Percentiles rank a stretch among this genome's conserved stretches.
Conservation (phyloP, 2,113 vertebrate genomes). For the Lepisosteus oculatus region DNA sequence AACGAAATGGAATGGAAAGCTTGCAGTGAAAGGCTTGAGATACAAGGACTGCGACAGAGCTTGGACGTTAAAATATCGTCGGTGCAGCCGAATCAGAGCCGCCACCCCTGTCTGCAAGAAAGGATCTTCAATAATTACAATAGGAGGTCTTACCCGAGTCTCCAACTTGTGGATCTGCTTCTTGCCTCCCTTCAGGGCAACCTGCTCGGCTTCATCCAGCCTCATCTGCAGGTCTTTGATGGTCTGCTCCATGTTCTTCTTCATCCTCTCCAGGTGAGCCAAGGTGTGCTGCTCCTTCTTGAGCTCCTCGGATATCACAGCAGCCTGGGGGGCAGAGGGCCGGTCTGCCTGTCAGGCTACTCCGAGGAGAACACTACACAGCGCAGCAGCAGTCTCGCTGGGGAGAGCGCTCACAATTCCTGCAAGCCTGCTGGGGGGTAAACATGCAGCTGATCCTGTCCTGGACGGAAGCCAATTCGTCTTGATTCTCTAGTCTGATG, state of each 20-base stretch:
- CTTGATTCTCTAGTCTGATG: not conserved
- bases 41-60: too few relatives aligned
- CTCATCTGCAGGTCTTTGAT: slow-evolving; percentile 88
- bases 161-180: slow-evolving; percentile 96
- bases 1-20: too few relatives aligned
- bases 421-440: too few relatives aligned
- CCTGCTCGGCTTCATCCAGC: slow-evolving; percentile 88
- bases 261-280: slow-evolving; percentile 86
- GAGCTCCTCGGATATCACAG: slow-evolving; percentile 95
- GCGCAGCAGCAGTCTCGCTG: not conserved
- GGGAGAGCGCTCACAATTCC: not conserved
- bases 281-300: slow-evolving; percentile 94
- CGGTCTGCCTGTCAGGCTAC: too few relatives aligned
- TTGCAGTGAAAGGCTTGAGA: too few relatives aligned
- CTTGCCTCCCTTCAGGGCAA: slow-evolving; percentile 89
- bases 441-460: not conserved
- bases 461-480: not conserved
- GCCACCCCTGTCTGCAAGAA: too few relatives aligned
- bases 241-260: slow-evolving; percentile 95
- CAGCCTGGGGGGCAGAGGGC: slow-evolving; percentile 63
- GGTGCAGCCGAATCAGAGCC: too few relatives aligned
- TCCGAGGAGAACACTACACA: not conserved
- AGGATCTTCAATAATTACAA: not conserved
- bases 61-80: too few relatives aligned
- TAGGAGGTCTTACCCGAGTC: slow-evolving; percentile 67